phyloP scores from a whole-genome alignment of 2,888 invertebrate genomes.

The Acleris sparsana region DNA sequence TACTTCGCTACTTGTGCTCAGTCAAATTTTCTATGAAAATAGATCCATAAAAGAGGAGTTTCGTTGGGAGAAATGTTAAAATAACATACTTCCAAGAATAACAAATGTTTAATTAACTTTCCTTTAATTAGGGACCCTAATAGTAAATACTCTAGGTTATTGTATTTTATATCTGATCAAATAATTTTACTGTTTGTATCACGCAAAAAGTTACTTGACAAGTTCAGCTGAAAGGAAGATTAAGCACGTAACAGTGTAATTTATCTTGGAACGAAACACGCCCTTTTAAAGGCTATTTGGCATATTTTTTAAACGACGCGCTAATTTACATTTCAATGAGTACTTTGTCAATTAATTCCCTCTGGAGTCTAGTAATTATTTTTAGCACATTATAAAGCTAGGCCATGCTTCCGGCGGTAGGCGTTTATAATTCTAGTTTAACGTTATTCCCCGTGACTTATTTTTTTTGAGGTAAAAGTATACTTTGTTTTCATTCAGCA shows the following conservation, averaged over 20 bases:
- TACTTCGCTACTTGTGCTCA: conserved; percentile 3
- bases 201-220: background rate
- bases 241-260: conserved; percentile 5
- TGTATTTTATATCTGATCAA: no score
- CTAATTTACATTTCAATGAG: conserved; percentile 18
- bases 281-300: conserved; percentile 1
- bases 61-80: background rate
- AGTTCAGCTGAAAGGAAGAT: background rate
- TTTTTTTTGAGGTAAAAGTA: no score
- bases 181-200: background rate
- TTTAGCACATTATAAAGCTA: background rate
- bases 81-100: no score
- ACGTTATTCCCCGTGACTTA: no score
- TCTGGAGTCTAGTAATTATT: background rate
- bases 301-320: conserved; percentile 2
- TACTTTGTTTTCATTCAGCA: no score
- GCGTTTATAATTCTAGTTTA: no score
- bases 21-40: conserved; percentile 5
- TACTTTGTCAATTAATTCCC: conserved; percentile 12
- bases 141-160: no score
- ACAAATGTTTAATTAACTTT: no score
- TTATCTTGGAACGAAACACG: conserved; percentile 11
- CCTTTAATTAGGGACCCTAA: no score
- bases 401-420: no score
- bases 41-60: conserved; percentile 7